These are phyloP conservation scores for Conger conger DNA, from an alignment of 2,113 vertebrate genomes.

Conservation along the genomic window DNA sequence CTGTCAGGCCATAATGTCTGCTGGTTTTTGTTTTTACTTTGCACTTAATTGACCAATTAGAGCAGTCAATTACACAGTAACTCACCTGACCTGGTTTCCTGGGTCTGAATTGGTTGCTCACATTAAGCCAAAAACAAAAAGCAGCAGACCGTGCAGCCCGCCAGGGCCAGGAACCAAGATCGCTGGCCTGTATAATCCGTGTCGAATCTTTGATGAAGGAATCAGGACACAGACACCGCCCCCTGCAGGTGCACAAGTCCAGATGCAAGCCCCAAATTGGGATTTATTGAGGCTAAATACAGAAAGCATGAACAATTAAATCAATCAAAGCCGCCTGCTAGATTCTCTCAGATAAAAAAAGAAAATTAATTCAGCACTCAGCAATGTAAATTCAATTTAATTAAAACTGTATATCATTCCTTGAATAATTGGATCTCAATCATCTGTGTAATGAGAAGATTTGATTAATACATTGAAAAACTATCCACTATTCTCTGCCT, in stretches of 20 bases:
- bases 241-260: slow-evolving; percentile 24
- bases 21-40: too few species aligned
- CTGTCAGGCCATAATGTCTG: too few species aligned
- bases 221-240: slow-evolving; percentile 35
- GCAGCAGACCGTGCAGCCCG: too few species aligned
- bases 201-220: neutral
- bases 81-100: too few species aligned
- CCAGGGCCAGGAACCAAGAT: too few species aligned
- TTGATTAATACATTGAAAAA: slow-evolving; percentile 51
- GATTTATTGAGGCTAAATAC: slow-evolving; percentile 12
- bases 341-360: slow-evolving; percentile 46
- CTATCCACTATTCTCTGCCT: slow-evolving; percentile 3
- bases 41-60: too few species aligned
- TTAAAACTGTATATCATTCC: slow-evolving; percentile 58
- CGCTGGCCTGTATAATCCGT: neutral
- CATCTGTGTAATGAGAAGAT: slow-evolving; percentile 64
- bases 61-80: too few species aligned
- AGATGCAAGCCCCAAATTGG: neutral
- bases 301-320: slow-evolving; percentile 43
- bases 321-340: slow-evolving; percentile 39
- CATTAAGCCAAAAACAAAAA: too few species aligned
- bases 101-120: too few species aligned
- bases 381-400: slow-evolving; percentile 59
- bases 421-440: slow-evolving; percentile 63
- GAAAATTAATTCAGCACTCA: slow-evolving; percentile 47